Evolutionary conservation across 2,797 vertebrate genomes (phyloP).

Genomic region (Hipposideros larvatus): DNA sequence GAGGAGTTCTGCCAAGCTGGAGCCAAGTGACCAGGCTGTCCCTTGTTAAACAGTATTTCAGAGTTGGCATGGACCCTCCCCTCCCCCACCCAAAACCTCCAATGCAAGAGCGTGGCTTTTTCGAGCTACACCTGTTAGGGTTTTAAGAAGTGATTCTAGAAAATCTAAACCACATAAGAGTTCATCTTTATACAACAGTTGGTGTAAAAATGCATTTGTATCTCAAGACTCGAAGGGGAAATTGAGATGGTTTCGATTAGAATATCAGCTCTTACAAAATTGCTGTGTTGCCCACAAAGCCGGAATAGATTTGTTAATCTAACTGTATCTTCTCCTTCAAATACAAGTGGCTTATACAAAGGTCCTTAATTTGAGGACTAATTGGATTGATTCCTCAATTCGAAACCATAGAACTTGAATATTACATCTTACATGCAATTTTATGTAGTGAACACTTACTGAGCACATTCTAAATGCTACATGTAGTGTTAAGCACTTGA

Average conservation of each 20-base stretch:
- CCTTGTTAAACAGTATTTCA: neutral
- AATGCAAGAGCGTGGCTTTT: neutral
- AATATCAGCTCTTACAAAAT: neutral
- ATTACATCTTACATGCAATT: neutral
- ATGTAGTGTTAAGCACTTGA: neutral
- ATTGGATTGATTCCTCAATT: neutral
- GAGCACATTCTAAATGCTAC: conserved; percentile 19
- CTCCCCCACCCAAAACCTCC: neutral
- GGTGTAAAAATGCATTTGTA: neutral
- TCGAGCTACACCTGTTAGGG: neutral
- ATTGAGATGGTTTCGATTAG: neutral
- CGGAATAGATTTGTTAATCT: neutral
- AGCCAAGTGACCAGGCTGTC: neutral
- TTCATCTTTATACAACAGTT: neutral
- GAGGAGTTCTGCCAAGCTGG: neutral
- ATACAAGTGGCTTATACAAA: neutral
- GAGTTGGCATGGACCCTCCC: neutral
- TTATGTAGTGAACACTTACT: conserved; percentile 10
- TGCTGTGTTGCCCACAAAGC: neutral
- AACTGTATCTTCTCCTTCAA: neutral
- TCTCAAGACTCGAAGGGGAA: neutral
- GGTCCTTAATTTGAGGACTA: neutral
- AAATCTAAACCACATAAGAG: neutral
- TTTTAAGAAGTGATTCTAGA: conserved; percentile 19
- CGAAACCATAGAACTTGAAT: neutral